Evolutionary conservation across 2,797 vertebrate genomes (phyloP).

Genomic region (Thaleichthys pacificus): DNA sequence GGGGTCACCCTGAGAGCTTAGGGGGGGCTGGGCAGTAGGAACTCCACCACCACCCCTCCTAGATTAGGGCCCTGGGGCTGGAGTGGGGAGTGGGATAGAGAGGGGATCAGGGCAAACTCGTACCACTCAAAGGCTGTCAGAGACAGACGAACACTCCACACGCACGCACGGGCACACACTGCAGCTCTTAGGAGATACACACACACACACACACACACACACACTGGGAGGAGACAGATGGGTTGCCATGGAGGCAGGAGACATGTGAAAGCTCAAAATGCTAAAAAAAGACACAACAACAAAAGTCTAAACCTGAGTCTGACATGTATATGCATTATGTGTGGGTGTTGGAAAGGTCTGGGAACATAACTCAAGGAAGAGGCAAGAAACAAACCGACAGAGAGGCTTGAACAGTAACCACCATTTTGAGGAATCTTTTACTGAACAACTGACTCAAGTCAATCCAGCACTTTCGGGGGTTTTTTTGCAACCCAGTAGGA

Average conservation of each 20-base stretch:
- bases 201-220: conserved; percentile 40
- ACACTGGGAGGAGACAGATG: conserved; percentile 50
- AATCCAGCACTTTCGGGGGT: not conserved
- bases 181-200: not conserved
- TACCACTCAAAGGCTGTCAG: conserved; percentile 64
- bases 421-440: not conserved
- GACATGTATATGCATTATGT: not conserved
- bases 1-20: conserved; percentile 66
- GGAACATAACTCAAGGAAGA: not conserved
- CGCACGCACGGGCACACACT: not conserved
- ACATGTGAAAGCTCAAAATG: conserved; percentile 55
- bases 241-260: conserved; percentile 61
- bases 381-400: not conserved
- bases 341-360: not conserved
- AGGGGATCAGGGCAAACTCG: conserved; percentile 65
- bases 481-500: not conserved
- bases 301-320: not conserved
- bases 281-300: conserved; percentile 44
- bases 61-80: conserved; percentile 62
- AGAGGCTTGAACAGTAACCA: not conserved
- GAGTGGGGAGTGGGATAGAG: conserved; percentile 4
- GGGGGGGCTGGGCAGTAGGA: conserved; percentile 18
- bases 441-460: not conserved
- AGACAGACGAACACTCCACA: conserved; percentile 47
- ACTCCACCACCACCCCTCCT: conserved; percentile 53